Base-by-base conservation (phyloP, 2,888 invertebrate genomes). In the Diaphora mendica region DNA sequence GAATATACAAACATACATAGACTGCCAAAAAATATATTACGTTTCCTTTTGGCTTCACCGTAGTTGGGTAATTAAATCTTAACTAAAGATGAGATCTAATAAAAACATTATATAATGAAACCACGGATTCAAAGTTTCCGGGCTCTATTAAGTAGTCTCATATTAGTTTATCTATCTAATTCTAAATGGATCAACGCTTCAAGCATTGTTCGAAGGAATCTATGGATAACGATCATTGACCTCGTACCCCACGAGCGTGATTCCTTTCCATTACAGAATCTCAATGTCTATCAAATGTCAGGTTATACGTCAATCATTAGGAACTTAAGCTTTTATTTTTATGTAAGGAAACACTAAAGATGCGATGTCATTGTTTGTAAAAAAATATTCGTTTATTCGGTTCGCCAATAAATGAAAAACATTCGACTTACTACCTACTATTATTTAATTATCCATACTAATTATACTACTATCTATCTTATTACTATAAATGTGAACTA, bases 251-350 rank as follows among this genome's bases (percentile, higher is more conserved):
- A 33, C n/a, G 70, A 72, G 35, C 65, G 66, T 76, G 69, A 73
- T 76, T 79, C 77, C 65, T 65, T 42, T 64, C 75, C 72, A 75
- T 75, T 74, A 77, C 71, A 77, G 26, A 33, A 26, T 48, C 64
- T 72, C 66, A 64, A 76, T 74, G 75, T 64, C 73, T 72, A 51
- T 51, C 35, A 75, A 82, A 82, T 82, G 78, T 70, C 78, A 82
- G 59, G 67, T 64, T 17, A 75, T 77, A 77, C 75, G 76, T 77
- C 77, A 75, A 79, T 80, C 59, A 77, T 67, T 55, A 65, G 33
- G 42, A 30, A 64, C 35, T 82, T 73, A 64, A 77, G 26, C 13
- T 55, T 44, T 44, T 1, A 44, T 44, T 44, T 42, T 42, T 42
- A 13, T 44, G 44, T 44, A 44, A 44, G 44, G 15, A 2, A 48